Evolutionary conservation across 1,140 invertebrate genomes (phyloP), one percentile per base, ranked within the genome.

Genomic region (Drosophila punjabiensis): DNA sequence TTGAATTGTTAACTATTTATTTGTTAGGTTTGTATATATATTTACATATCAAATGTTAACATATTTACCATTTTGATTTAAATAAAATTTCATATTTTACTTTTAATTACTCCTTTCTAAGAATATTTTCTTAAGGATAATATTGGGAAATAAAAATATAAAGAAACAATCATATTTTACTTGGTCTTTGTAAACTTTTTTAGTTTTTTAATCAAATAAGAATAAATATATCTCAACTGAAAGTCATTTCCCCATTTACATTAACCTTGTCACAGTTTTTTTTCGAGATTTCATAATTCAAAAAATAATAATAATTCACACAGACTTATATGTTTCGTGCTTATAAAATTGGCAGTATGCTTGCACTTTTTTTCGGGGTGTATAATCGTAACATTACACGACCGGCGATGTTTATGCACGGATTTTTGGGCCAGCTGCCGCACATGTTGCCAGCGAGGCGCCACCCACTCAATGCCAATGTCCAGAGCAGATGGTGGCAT

Each of bases 391-490:
- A 71, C 39, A 69, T 71, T 71, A 71, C 50, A 71, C 50, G 50
- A 70, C 69, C 69, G 39, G 16, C 65, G 55, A 85, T 79, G 81
- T 84, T 89, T 89, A 89, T 88, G 80, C 76, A 66, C 74, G 70
- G 59, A 71, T 79, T 79, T 74, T 60, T 52, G 68, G 56, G 71
- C 45, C 71, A 74, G 68, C 71, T 74, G 81, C 77, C 77, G 81
- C 85, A 84, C 64, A 74, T 78, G 80, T 65, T 73, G 73, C 18
- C 79, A 70, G 58, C 32, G 62, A 52, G 78, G 77, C 77, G 78
- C 78, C 68, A 80, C 77, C 78, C 77, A 80, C 78, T 73, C 77
- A 79, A 79, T 80, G 76, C 85, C 81, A 83, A 81, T 82, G 83
- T 81, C 83, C 70, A 77, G 63, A 53, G 59, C 83, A 85, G 74